Percentiles rank a stretch among this genome's conserved stretches.
Evolutionary conservation across 2,888 invertebrate species (phyloP).

Genomic region (Cantharis rufa): DNA sequence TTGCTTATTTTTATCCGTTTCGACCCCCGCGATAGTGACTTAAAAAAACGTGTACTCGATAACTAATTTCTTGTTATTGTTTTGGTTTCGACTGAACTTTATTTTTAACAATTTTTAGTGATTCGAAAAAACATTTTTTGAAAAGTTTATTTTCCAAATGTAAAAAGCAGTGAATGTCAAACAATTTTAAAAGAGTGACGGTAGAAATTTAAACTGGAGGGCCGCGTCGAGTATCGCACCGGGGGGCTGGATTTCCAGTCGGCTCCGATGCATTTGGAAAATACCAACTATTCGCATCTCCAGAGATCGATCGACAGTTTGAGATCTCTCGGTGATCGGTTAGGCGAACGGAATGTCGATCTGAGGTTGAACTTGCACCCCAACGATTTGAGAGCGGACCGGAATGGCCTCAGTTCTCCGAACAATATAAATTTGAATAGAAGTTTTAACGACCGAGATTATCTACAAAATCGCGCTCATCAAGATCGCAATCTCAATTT

Average conservation of each 20-base stretch:
- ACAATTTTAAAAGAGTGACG: slow-evolving; percentile 6
- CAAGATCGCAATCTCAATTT: slow-evolving; percentile 46
- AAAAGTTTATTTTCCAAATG: slow-evolving; percentile 13
- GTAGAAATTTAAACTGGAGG: slow-evolving; percentile 47
- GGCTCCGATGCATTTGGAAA: slow-evolving; percentile 50
- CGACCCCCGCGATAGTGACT: slow-evolving; percentile 22
- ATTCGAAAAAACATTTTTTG: slow-evolving; percentile 3
- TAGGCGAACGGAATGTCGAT: slow-evolving; percentile 54
- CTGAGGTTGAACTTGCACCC: slow-evolving; percentile 51
- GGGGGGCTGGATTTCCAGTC: slow-evolving; percentile 56
- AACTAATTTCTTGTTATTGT: not conserved
- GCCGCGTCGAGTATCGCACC: slow-evolving; percentile 53
- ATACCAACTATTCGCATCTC: slow-evolving; percentile 51
- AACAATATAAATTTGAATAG: slow-evolving; percentile 47
- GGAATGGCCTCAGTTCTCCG: slow-evolving; percentile 19
- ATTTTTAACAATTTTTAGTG: not conserved
- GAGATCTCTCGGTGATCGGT: slow-evolving; percentile 52
- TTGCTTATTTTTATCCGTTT: slow-evolving; percentile 25
- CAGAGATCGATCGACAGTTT: slow-evolving; percentile 55
- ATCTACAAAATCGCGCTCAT: slow-evolving; percentile 48
- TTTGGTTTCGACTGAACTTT: not conserved
- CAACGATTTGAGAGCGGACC: slow-evolving; percentile 40
- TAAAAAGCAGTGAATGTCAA: slow-evolving; percentile 19
- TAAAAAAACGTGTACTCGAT: not conserved
- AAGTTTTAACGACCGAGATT: slow-evolving; percentile 33